Percentiles rank a stretch among this genome's conserved stretches.
Evolutionary conservation across 2,797 vertebrate genomes (phyloP).

Genomic region (Muraenolepis orangiensis): DNA sequence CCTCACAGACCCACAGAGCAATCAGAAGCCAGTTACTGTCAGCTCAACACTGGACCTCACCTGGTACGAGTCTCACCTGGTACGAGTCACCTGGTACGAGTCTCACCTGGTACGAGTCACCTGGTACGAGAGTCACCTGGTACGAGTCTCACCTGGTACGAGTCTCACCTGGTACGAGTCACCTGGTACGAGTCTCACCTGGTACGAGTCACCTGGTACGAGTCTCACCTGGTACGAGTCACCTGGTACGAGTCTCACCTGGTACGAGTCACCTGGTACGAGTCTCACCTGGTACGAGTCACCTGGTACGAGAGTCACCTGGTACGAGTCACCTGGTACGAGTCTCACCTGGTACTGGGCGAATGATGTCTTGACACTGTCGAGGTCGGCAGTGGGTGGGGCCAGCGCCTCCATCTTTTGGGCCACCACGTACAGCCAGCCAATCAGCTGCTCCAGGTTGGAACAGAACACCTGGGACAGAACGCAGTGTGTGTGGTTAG

Average conservation of each 20-base stretch:
- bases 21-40: background rate
- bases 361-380: conserved; percentile 73
- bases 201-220: background rate
- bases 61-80: background rate
- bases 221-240: background rate
- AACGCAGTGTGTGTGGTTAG: no score
- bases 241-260: no score
- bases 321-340: conserved; percentile 69
- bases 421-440: conserved; percentile 76
- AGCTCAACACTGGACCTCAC: background rate
- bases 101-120: conserved; percentile 1
- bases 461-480: conserved; percentile 80
- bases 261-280: background rate
- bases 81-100: background rate
- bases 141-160: background rate
- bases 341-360: conserved; percentile 79
- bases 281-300: background rate
- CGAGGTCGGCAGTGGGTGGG: conserved; percentile 57
- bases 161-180: background rate
- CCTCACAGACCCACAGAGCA: background rate
- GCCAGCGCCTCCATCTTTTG: conserved; percentile 69
- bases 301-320: background rate
- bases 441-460: conserved; percentile 84
- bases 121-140: background rate
- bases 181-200: background rate